Evolutionary conservation across 2,113 vertebrate genomes (phyloP).

Genomic region (Oceanites oceanicus): DNA sequence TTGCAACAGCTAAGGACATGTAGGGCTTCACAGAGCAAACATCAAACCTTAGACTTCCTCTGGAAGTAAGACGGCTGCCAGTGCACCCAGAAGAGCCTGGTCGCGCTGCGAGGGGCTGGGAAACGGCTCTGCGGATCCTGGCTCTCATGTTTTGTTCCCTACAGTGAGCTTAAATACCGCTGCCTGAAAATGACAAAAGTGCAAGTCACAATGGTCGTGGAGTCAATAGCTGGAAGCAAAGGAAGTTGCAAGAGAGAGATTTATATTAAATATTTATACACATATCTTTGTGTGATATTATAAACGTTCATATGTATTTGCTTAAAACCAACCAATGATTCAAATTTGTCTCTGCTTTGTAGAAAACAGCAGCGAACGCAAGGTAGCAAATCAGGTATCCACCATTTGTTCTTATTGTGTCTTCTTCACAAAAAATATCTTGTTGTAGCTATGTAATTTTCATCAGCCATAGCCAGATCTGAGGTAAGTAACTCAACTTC

Average conservation of each 20-base stretch:
- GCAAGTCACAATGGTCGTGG: background rate
- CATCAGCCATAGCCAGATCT: background rate
- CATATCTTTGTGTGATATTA: background rate
- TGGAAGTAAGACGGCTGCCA: background rate
- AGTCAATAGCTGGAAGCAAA: background rate
- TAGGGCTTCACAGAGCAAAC: background rate
- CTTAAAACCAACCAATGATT: background rate
- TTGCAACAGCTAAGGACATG: background rate
- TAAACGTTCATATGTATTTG: background rate
- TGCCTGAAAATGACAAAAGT: background rate
- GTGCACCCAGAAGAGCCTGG: background rate
- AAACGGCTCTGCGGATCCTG: background rate
- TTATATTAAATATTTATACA: background rate
- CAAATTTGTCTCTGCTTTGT: background rate
- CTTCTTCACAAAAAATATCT: background rate
- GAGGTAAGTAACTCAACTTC: background rate
- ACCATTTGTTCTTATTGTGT: background rate
- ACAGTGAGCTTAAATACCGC: accelerated
- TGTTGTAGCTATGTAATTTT: background rate
- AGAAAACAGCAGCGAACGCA: background rate
- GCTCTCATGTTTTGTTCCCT: background rate
- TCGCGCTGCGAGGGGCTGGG: accelerated
- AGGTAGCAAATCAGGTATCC: background rate
- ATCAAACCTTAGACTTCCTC: background rate
- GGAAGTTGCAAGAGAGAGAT: background rate